Evolutionary conservation across 2,797 vertebrate species (phyloP).

Genomic region (Bufotes viridis): DNA sequence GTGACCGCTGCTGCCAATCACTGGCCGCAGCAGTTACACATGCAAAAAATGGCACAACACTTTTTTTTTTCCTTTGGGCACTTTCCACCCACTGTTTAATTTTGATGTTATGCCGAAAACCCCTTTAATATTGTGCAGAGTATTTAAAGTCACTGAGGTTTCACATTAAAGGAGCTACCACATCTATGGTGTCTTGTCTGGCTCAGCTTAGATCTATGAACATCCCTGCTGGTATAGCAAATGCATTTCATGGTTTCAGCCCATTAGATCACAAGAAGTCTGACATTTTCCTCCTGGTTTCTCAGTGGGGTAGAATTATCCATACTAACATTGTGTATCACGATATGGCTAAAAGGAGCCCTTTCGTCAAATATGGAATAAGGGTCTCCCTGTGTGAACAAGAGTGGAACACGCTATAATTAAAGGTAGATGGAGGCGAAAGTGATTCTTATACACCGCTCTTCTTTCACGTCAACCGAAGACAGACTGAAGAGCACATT

Average conservation of each 20-base stretch:
- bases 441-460: not conserved
- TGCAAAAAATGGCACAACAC: too few species aligned
- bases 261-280: not conserved
- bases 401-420: not conserved
- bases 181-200: too few species aligned
- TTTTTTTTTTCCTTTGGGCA: too few species aligned
- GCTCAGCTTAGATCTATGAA: too few species aligned
- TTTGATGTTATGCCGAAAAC: too few species aligned
- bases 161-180: too few species aligned
- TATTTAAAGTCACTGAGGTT: too few species aligned
- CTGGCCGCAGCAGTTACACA: too few species aligned
- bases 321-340: not conserved
- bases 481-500: not conserved
- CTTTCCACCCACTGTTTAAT: too few species aligned
- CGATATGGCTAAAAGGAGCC: not conserved
- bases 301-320: not conserved
- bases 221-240: not conserved
- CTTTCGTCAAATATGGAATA: not conserved
- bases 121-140: too few species aligned
- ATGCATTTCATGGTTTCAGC: not conserved
- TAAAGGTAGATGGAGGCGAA: not conserved
- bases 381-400: too few species aligned
- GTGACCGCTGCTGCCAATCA: too few species aligned
- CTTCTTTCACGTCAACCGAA: not conserved
- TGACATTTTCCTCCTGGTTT: not conserved